Conservation (phyloP, 2,888 invertebrate species). For the Caenorhabditis sp. region DNA sequence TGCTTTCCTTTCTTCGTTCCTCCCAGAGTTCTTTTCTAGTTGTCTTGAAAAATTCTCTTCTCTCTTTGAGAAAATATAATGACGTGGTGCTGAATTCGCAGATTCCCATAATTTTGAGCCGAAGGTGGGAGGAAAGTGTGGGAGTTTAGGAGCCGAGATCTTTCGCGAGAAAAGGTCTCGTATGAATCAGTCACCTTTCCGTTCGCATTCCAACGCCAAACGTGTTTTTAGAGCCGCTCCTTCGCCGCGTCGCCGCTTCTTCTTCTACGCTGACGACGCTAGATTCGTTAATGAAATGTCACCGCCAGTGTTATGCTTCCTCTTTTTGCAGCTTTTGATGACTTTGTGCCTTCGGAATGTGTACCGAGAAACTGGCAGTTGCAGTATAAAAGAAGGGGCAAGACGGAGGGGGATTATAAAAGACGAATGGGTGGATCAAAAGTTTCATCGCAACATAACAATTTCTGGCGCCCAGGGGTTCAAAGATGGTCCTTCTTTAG, state of each 20-base stretch:
- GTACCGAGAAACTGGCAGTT: constrained; percentile 8
- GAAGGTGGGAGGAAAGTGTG: neutral
- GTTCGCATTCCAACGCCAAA: too few species aligned
- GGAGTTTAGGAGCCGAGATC: neutral
- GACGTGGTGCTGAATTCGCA: neutral
- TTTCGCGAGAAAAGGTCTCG: neutral
- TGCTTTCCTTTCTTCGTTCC: neutral
- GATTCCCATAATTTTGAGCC: neutral
- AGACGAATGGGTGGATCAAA: constrained; percentile 46
- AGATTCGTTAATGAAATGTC: constrained; percentile 15
- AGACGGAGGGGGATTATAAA: constrained; percentile 24
- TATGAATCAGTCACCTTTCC: neutral
- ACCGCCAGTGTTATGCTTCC: constrained; percentile 5
- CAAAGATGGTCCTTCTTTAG: constrained; percentile 15
- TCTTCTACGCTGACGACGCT: neutral
- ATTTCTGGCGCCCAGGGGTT: constrained; percentile 14
- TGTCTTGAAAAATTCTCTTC: constrained; percentile 2
- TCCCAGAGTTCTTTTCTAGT: neutral
- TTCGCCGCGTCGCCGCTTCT: neutral
- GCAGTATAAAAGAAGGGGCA: neutral
- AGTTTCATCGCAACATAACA: constrained; percentile 30
- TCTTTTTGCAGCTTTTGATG: constrained; percentile 8
- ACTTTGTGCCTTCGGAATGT: constrained; percentile 7
- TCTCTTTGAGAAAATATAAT: neutral
- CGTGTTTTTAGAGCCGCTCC: neutral